These are phyloP conservation scores for Lepidothrix coronata DNA, from an alignment of 2,113 vertebrate species.

Conservation along the genomic window DNA sequence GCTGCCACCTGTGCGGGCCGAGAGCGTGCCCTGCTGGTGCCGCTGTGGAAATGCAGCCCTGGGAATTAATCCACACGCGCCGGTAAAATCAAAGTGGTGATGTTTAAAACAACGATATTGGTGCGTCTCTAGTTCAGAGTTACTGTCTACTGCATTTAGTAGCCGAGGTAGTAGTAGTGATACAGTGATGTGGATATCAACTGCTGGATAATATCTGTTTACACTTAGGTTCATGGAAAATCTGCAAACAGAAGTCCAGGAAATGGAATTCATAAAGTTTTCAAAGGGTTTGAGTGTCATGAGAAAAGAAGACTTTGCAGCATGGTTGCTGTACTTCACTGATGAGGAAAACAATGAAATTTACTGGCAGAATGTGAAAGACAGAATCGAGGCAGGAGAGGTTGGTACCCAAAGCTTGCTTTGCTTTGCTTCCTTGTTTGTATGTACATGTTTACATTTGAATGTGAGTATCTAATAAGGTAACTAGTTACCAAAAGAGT, in stretches of 20 bases:
- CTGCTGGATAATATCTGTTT: conserved; percentile 26
- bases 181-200: background rate
- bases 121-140: background rate
- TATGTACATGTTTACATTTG: background rate
- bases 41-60: background rate
- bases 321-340: conserved; percentile 95
- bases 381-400: conserved; percentile 88
- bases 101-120: rapidly evolving
- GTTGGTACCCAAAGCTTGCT: conserved; percentile 65
- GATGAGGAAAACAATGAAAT: conserved; percentile 91
- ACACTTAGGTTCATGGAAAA: conserved; percentile 91
- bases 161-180: background rate
- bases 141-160: background rate
- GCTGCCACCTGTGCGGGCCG: background rate
- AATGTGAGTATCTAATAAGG: background rate
- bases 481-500: background rate
- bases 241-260: conserved; percentile 92
- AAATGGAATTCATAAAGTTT: conserved; percentile 97
- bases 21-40: conserved; percentile 48
- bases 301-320: conserved; percentile 95
- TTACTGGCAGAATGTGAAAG: conserved; percentile 93
- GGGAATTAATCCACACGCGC: background rate
- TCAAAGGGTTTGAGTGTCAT: conserved; percentile 93
- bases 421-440: background rate
- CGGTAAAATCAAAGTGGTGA: background rate